A percentile compares a stretch with the other conserved stretches of the same genome.
phyloP scores from a whole-genome alignment of 2,797 vertebrate genomes.

The Antrozous pallidus region DNA sequence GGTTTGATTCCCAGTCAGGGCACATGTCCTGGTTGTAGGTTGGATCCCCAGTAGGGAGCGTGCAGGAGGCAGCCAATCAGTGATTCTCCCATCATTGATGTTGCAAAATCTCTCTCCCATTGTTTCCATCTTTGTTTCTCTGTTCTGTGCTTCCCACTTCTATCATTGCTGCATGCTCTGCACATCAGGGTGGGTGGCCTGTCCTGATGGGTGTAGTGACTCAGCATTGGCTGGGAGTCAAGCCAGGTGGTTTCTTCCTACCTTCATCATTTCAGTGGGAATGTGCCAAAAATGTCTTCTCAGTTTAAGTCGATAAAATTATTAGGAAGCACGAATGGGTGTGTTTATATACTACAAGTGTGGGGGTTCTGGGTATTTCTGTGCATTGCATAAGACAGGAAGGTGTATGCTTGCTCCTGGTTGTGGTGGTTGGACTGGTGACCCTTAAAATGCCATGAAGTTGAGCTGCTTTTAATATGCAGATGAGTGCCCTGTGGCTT shows the following conservation, averaged over 20 bases:
- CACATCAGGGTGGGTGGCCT: not conserved
- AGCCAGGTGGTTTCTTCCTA: not conserved
- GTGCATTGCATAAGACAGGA: not conserved
- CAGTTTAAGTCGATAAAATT: not conserved
- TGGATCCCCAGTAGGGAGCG: too few species aligned
- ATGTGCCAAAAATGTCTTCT: not conserved
- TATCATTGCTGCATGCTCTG: not conserved
- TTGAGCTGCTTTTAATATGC: constrained; percentile 22
- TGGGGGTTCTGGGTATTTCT: not conserved
- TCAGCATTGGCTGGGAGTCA: not conserved
- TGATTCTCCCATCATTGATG: too few species aligned
- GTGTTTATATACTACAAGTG: not conserved
- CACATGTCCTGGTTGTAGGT: too few species aligned
- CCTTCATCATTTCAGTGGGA: not conserved
- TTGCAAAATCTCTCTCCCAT: not conserved
- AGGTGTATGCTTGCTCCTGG: not conserved
- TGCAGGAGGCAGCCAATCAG: too few species aligned
- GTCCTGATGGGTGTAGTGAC: not conserved
- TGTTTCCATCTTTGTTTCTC: not conserved
- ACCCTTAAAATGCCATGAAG: constrained; percentile 27
- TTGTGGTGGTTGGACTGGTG: constrained; percentile 17
- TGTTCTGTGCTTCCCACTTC: not conserved
- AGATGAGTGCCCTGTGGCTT: not conserved
- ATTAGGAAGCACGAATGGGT: not conserved
- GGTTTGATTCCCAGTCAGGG: too few species aligned